These are phyloP conservation scores for Decapterus maruadsi DNA, from an alignment of 2,797 vertebrate species.

Conservation along the genomic window DNA sequence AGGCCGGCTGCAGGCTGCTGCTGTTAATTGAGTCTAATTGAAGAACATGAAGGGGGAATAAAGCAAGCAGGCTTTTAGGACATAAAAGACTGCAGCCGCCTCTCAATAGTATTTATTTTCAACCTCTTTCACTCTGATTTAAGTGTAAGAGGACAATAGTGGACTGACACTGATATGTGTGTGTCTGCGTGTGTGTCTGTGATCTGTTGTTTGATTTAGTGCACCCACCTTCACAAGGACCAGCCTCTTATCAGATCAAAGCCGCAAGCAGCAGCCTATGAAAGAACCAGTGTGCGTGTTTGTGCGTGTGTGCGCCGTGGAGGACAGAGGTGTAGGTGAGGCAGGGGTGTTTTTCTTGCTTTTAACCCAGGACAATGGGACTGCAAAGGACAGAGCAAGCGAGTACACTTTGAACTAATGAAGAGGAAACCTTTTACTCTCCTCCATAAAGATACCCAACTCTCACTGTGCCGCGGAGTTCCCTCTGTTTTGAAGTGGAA, in stretches of 20 bases:
- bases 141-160: constrained; percentile 79
- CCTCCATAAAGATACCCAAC: constrained; percentile 58
- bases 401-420: constrained; percentile 78
- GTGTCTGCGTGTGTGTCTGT: constrained; percentile 56
- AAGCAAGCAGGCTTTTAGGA: constrained; percentile 77
- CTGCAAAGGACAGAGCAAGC: constrained; percentile 63
- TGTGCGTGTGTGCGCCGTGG: constrained; percentile 32
- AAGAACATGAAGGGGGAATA: constrained; percentile 76
- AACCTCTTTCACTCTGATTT: constrained; percentile 80
- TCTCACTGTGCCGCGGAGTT: constrained; percentile 43
- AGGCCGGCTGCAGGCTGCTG: constrained; percentile 63
- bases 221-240: constrained; percentile 78
- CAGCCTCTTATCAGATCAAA: constrained; percentile 93
- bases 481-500: constrained; percentile 35
- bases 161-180: constrained; percentile 70
- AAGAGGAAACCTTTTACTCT: constrained; percentile 75
- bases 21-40: constrained; percentile 81
- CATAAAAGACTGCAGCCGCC: constrained; percentile 74
- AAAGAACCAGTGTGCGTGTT: constrained; percentile 54
- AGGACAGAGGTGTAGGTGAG: constrained; percentile 74
- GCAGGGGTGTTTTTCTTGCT: constrained; percentile 76
- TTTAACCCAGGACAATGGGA: constrained; percentile 80
- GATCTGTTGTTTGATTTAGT: constrained; percentile 80
- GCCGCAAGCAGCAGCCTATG: constrained; percentile 73
- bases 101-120: constrained; percentile 80